Base-by-base conservation (phyloP, 2,113 vertebrate species). In the Lycaon pictus region DNA sequence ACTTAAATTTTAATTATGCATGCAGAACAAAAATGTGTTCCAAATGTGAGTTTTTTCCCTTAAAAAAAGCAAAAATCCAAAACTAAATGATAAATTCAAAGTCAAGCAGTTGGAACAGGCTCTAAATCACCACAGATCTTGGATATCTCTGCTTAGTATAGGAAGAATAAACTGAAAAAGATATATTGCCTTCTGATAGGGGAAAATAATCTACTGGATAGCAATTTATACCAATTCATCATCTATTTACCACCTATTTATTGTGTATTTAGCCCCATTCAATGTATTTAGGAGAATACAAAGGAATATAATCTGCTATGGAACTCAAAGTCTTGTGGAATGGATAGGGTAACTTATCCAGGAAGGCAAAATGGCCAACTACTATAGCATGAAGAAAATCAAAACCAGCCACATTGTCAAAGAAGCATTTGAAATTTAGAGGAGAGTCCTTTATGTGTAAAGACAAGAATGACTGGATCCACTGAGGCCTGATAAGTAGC, bases 31-130 rank as follows among this genome's bases (percentile, higher is more conserved):
- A 96, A 88, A 35, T 62, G 22, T 93, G 7, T 92, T 96, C 76
- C 60, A 95, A 96, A 93, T 95, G 69, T 93, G 51, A 96, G 51
- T 65, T 67, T 87, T 69, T 48, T 63, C 32, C 32, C 3, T 48
- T 35, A 11, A 55, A 84, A 96, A 92, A 84, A 86, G 71, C 13
- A 80, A 91, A 97, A 97, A 43, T 37, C n/a, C 32, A 27, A 95
- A 96, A 90, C 79, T 55, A 95, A 90, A 97, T 93, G 69, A 93
- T 92, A 97, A 97, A 97, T 96, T 95, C 58, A 79, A 96, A 96
- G 35, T 74, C 74, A 97, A 94, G 84, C 35, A 85, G 63, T 79
- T 79, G 90, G 37, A 96, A 93, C 9, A 96, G 80, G 17, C 48
- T 85, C 43, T 96, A 97, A 92, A 93, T 96, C 95, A 92, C 35